A percentile compares a stretch with the other conserved stretches of the same genome.
Conservation (phyloP, 2,888 invertebrate genomes). For the Azorinus chamasolen region DNA sequence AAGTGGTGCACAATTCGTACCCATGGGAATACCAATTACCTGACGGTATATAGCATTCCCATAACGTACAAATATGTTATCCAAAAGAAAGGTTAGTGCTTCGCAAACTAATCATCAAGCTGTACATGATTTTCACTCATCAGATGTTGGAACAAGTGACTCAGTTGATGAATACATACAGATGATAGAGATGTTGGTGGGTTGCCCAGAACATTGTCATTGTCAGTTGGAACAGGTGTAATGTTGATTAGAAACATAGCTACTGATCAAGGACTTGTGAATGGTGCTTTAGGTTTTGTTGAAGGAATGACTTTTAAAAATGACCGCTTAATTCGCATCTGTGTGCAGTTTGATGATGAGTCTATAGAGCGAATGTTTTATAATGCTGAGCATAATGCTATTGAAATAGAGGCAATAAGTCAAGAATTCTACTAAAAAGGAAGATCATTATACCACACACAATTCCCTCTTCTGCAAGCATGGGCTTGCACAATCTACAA, state of each 20-base stretch:
- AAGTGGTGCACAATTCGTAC: no score
- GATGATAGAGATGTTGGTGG: slow-evolving; percentile 58
- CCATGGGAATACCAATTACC: no score
- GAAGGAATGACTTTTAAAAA: not conserved
- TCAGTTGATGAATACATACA: slow-evolving; percentile 32
- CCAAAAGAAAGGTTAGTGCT: no score
- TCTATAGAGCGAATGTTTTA: not conserved
- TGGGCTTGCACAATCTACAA: slow-evolving; percentile 48
- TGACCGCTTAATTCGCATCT: not conserved
- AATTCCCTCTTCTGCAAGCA: slow-evolving; percentile 39
- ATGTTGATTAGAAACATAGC: slow-evolving; percentile 46
- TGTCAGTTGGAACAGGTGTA: slow-evolving; percentile 40
- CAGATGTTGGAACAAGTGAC: slow-evolving; percentile 6
- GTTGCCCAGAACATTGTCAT: slow-evolving; percentile 14
- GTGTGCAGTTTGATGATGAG: slow-evolving; percentile 43
- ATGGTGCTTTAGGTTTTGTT: slow-evolving; percentile 46
- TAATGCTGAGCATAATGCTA: slow-evolving; percentile 25
- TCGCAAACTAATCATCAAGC: slow-evolving; percentile 5
- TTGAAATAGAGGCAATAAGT: slow-evolving; percentile 25
- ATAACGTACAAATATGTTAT: no score
- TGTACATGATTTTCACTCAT: slow-evolving; percentile 8
- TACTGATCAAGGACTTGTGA: slow-evolving; percentile 34
- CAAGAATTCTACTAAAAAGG: slow-evolving; percentile 29
- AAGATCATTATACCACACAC: slow-evolving; percentile 25
- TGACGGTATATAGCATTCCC: no score